Conservation (phyloP, 2,113 vertebrate genomes). For the Brienomyrus longianalis region DNA sequence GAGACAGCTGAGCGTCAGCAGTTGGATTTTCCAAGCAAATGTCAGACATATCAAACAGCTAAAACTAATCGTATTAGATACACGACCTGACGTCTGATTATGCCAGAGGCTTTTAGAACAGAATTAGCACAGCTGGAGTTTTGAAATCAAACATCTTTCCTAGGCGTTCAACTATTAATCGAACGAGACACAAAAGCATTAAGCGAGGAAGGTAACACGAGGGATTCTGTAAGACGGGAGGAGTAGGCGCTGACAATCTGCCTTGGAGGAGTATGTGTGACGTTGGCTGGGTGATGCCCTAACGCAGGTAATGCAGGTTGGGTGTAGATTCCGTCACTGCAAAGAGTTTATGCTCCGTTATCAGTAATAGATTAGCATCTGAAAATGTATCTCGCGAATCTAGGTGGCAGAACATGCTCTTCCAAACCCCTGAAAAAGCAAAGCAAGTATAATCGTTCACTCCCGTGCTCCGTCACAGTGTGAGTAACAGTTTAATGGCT, state of each 20-base stretch:
- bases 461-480: background rate
- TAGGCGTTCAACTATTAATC: background rate
- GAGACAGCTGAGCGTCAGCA: background rate
- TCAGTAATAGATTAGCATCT: background rate
- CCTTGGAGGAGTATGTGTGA: background rate
- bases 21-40: background rate
- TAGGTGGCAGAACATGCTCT: background rate
- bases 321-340: background rate
- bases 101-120: background rate
- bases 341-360: background rate
- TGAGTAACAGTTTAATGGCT: background rate
- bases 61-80: background rate
- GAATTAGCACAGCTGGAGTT: background rate
- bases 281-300: background rate
- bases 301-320: background rate
- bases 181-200: background rate
- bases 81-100: background rate
- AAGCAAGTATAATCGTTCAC: background rate
- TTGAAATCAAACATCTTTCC: background rate
- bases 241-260: background rate
- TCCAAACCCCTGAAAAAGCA: background rate
- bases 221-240: background rate
- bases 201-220: background rate
- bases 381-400: background rate
- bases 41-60: background rate